A percentile compares a stretch with the other conserved stretches of the same genome.
These are phyloP conservation scores for Drosophila putrida DNA, from an alignment of 2,888 invertebrate species.

Conservation along the genomic window DNA sequence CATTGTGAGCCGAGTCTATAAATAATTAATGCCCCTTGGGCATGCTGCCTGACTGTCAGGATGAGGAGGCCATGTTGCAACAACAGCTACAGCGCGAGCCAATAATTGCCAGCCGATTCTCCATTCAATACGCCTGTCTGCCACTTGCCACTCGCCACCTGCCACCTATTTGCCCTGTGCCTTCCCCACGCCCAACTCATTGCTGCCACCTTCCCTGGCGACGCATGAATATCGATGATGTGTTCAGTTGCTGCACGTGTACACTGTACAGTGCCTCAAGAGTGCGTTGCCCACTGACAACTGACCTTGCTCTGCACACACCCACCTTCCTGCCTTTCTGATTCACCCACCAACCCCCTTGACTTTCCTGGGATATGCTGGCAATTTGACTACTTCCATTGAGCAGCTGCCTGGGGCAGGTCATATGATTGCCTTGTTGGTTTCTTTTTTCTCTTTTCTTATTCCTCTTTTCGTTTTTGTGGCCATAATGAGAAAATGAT, in stretches of 20 bases:
- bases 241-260: conserved; percentile 8
- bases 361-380: neutral
- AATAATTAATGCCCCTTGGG: conserved; percentile 67
- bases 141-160: conserved; percentile 14
- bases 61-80: conserved; percentile 21
- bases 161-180: conserved; percentile 1
- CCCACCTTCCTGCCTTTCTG: neutral
- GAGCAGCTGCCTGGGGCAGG: conserved; percentile 17
- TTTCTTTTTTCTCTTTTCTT: conserved; percentile 19
- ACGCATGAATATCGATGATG: conserved; percentile 59
- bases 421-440: conserved; percentile 41
- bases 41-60: conserved; percentile 4
- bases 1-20: conserved; percentile 44
- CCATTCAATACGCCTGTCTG: conserved; percentile 49
- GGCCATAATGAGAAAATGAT: conserved; percentile 73
- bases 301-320: conserved; percentile 31
- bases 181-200: neutral
- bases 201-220: conserved; percentile 24
- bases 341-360: neutral
- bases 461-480: conserved; percentile 18
- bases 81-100: conserved; percentile 33
- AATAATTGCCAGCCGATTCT: conserved; percentile 62
- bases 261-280: conserved; percentile 8
- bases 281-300: conserved; percentile 27
- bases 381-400: conserved; percentile 14